A percentile compares a stretch with the other conserved stretches of the same genome.
Evolutionary conservation across 1,140 invertebrate genomes (phyloP).

Genomic region (Melanaphis sacchari): DNA sequence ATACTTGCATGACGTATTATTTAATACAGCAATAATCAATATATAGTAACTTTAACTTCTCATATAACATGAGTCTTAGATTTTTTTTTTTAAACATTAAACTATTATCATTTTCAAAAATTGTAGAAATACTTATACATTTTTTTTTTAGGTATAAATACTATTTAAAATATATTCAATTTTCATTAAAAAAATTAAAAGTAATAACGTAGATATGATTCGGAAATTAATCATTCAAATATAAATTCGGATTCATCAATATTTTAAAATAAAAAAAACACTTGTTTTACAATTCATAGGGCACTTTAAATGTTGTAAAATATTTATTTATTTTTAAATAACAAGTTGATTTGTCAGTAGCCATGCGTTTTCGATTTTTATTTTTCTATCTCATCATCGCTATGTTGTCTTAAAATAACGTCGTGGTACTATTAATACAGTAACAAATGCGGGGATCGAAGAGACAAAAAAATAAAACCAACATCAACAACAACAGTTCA

Average conservation of each 20-base stretch:
- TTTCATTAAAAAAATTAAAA: no score
- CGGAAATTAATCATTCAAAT: not conserved
- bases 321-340: not conserved
- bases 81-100: no score
- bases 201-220: not conserved
- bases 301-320: not conserved
- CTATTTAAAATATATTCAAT: not conserved
- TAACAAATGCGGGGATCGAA: not conserved
- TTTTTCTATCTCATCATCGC: not conserved
- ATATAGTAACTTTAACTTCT: no score
- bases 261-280: not conserved
- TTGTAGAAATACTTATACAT: not conserved
- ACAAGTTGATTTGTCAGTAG: not conserved
- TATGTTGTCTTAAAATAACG: not conserved
- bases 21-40: no score
- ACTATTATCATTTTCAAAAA: not conserved
- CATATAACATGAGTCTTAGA: no score
- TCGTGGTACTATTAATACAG: not conserved
- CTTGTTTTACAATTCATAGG: not conserved
- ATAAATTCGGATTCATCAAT: not conserved
- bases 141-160: not conserved
- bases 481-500: not conserved
- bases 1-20: not conserved
- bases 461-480: not conserved
- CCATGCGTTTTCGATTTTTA: not conserved